Evolutionary conservation across 1,140 invertebrate genomes (phyloP), one percentile per base, ranked within the genome.

Genomic region (Wasmannia auropunctata): DNA sequence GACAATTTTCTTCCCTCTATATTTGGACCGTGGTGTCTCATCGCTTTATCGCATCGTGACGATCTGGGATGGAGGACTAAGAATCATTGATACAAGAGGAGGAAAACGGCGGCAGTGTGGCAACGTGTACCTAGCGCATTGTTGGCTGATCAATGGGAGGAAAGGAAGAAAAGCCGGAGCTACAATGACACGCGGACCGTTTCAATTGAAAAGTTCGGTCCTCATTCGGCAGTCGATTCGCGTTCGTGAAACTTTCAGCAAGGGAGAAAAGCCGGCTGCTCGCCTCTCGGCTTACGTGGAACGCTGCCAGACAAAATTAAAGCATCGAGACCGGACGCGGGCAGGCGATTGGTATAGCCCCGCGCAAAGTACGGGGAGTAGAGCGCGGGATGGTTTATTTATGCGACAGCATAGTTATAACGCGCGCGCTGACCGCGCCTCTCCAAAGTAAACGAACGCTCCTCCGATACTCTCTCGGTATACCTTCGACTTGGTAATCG

Each of bases 281-380:
- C n/a, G 31, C 28, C 19, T 62, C n/a, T 22, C 67, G 79, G 28
- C 49, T 67, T 72, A 69, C 65, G 37, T 56, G 80, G 54, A 76
- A 67, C 51, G 46, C 40, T 40, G 86, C 67, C 85, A 86, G 69
- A 84, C 43, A 46, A 87, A 81, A 87, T 87, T 86, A 85, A 87
- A 75, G 75, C 60, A 69, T 70, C 40, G 83, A 43, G 51, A 80
- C 67, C 86, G 40, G 56, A 40, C 19, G 58, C 4, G 34, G n/a
- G 22, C 25, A 76, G 43, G n/a, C n/a, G n/a, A n/a, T n/a, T n/a
- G n/a, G n/a, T n/a, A n/a, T n/a, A n/a, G n/a, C n/a, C n/a, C 56
- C 72, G 58, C 37, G 70, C 58, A 46, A 88, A 87, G 83, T 67
- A 84, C 46, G 37, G 16, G 22, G 19, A 22, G n/a, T n/a, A n/a